Base-by-base conservation (phyloP, 2,113 vertebrate species). In the Geococcyx californianus region DNA sequence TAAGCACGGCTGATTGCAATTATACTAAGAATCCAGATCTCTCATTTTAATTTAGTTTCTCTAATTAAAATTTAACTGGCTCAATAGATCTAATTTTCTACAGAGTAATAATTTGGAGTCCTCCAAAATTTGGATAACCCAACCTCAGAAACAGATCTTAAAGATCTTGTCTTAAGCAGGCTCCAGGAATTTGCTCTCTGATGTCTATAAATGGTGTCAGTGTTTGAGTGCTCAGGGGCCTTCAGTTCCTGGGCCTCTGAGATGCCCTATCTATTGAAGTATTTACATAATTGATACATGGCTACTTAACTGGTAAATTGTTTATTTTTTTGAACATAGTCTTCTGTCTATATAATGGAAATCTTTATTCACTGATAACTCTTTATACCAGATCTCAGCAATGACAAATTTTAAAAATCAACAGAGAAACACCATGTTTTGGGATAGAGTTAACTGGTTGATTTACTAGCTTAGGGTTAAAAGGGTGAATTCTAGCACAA, bases 41-140 rank as follows among this genome's bases (percentile, higher is more conserved):
- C 79, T 92, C 26, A 28, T 90, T 90, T 93, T 92, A 89, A 87
- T 90, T 94, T 93, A 42, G 34, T 34, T 93, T 93, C 49, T 18
- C 24, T 89, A 89, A 94, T 93, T 86, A 94, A 92, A 93, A 75
- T 70, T 69, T 81, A 74, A 74, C 38, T 86, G 47, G 38, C 38
- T 93, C 47, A 45, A 59, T 70, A 81, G 28, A 70, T 77, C 8
- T 83, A 74, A 73, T 77, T 34, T 90, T 94, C 75, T 62, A 38
- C 34, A 47, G 21, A 26, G 13, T 58, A 88, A 77, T 74, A 80
- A 77, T 92, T 77, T 84, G 20, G 8, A 94, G 63, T 74, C 17
- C 68, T 84, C 51, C 34, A 94, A 94, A 88, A 74, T 86, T 66
- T 90, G 47, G 67, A 51, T 51, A 73, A 70, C 26, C 7, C 7